Percentiles rank a stretch among this genome's conserved stretches.
These are phyloP conservation scores for Polymixis flavicincta DNA, from an alignment of 2,888 invertebrate species.

Conservation along the genomic window DNA sequence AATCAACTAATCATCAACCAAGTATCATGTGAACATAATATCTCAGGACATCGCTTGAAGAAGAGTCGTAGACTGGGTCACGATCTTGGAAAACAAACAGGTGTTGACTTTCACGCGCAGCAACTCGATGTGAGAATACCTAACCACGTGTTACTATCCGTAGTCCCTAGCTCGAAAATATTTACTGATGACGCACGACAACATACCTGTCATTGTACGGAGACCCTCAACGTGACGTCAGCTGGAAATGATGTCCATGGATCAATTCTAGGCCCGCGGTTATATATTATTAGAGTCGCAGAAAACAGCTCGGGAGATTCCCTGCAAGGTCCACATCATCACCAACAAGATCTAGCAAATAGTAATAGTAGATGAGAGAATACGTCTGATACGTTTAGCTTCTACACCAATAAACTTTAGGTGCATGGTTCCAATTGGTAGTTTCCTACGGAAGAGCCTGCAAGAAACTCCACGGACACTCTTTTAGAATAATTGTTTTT, in stretches of 20 bases:
- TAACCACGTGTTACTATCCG: background rate
- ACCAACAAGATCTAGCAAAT: background rate
- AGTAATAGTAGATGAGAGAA: background rate
- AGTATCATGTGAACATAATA: background rate
- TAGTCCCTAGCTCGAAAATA: too few relatives aligned
- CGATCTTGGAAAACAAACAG: slow-evolving; percentile 12
- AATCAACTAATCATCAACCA: too few relatives aligned
- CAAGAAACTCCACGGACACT: too few relatives aligned
- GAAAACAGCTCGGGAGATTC: background rate
- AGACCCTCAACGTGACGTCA: background rate
- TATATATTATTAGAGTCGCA: background rate
- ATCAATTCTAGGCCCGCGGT: background rate
- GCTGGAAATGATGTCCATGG: background rate
- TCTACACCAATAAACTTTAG: background rate
- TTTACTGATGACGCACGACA: too few relatives aligned
- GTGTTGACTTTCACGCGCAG: slow-evolving; percentile 4
- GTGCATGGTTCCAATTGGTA: too few relatives aligned
- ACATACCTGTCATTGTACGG: background rate
- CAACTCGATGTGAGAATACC: slow-evolving; percentile 3
- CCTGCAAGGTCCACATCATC: background rate
- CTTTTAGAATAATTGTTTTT: too few relatives aligned
- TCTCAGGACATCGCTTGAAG: background rate
- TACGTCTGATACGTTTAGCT: background rate
- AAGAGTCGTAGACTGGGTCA: background rate
- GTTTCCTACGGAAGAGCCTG: too few relatives aligned